Percentiles rank a stretch among this genome's conserved stretches.
Conservation (phyloP, 2,797 vertebrate species). For the Oryzias sinensis region DNA sequence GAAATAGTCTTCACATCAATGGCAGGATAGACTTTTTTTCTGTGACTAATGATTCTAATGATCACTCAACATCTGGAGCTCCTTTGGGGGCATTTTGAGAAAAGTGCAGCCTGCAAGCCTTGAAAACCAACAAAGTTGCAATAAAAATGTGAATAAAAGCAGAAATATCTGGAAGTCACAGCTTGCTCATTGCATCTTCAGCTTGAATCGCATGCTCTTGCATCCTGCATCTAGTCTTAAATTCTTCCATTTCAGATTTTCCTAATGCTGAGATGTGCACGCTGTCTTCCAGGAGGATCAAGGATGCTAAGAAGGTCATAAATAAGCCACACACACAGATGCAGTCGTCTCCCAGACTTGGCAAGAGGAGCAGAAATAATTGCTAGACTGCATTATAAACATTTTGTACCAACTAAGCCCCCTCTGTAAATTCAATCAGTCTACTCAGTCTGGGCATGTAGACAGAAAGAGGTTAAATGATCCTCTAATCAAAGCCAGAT, state of each 20-base stretch:
- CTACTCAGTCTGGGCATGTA: constrained; percentile 68
- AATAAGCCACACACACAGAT: constrained; percentile 32
- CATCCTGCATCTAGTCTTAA: constrained; percentile 5
- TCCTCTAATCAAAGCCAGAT: constrained; percentile 79
- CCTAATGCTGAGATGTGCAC: constrained; percentile 35
- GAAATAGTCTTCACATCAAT: constrained; percentile 54
- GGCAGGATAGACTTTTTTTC: constrained; percentile 35
- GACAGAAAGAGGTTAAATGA: constrained; percentile 71
- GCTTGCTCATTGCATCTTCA: constrained; percentile 7
- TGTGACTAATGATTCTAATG: constrained; percentile 59
- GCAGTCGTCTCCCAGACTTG: constrained; percentile 49
- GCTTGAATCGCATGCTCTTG: constrained; percentile 10
- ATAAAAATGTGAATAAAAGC: constrained; percentile 12
- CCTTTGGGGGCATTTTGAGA: constrained; percentile 57
- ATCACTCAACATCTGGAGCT: constrained; percentile 72
- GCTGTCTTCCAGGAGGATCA: constrained; percentile 43
- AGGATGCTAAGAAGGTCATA: constrained; percentile 37
- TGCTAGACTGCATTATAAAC: constrained; percentile 73
- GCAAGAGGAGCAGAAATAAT: constrained; percentile 65
- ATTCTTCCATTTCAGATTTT: background rate
- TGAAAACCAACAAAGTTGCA: constrained; percentile 29
- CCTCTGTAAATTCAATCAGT: constrained; percentile 79
- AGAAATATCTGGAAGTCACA: background rate
- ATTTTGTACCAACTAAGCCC: constrained; percentile 68
- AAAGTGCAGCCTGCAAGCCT: constrained; percentile 56